Base-by-base conservation (phyloP, 2,888 invertebrate species). In the Pecten maximus region DNA sequence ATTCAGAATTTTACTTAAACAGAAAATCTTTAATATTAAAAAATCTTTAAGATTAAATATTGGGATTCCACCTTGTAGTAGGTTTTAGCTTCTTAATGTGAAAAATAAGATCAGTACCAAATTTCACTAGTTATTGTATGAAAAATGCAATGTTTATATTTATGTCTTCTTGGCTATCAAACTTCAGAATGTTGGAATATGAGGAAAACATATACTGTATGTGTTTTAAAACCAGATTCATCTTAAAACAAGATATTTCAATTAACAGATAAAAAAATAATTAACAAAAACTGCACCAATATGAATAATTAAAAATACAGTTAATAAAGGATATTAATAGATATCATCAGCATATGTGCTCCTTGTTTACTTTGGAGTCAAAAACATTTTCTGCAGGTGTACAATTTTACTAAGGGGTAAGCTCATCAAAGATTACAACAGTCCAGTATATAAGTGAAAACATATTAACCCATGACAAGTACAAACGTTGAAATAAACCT, bases 221-320 rank as follows among this genome's bases (percentile, higher is more conserved):
- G n/a, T 23, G 23, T 74, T 28, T 74, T 35, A 74, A 74, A 74
- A 74, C 23, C 28, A 35, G 74, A 28, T 35, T 28, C 4, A 74
- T n/a, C 28, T 3, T 19, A 19, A 3, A 19, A 54, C n/a, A 54
- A 35, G 28, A 74, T 19, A 35, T 74, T 74, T 35, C 10, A 23
- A 60, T 60, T n/a, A 60, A 60, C 60, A 60, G 48, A 60, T 6
- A 74, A 74, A 74, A 74, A 74, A 0, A 74, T n/a, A 35, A 28
- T 28, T 74, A 35, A 74, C 74, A 74, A 74, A 35, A 74, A 35
- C 19, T 74, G 74, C 74, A 74, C 74, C 74, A 74, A 74, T 74
- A 74, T 28, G 74, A 1, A 74, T 74, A 74, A 12, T 74, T 74
- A 74, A 74, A 74, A 28, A 0, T 74, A 74, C 28, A 12, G 2